Evolutionary conservation across 2,888 invertebrate genomes (phyloP).

Genomic region (Ochropacha duplaris): DNA sequence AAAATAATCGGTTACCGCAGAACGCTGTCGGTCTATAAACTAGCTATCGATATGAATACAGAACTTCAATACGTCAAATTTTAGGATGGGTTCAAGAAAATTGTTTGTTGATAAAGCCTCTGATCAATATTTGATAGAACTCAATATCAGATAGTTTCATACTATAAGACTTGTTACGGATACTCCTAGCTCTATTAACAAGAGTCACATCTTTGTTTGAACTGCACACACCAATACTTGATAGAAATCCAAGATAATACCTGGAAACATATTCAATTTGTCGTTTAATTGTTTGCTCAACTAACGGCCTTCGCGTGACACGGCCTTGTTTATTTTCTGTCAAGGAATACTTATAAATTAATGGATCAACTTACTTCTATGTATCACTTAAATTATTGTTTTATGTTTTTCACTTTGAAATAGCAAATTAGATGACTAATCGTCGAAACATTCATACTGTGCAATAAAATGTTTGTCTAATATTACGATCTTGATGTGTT

Average conservation of each 20-base stretch:
- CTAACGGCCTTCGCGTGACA: constrained; percentile 28
- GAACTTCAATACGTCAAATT: neutral
- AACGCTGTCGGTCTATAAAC: neutral
- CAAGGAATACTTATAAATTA: constrained; percentile 35
- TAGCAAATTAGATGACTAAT: neutral
- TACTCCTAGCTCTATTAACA: neutral
- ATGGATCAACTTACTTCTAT: constrained; percentile 22
- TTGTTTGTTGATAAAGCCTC: neutral
- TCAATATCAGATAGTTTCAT: neutral
- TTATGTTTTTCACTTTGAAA: neutral
- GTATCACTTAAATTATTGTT: neutral
- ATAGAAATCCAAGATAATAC: constrained; percentile 1
- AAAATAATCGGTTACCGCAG: neutral
- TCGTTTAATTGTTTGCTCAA: constrained; percentile 25
- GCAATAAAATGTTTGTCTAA: no score
- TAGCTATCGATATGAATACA: neutral
- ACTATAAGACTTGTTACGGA: neutral
- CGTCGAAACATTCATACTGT: neutral
- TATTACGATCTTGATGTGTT: no score
- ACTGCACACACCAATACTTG: neutral
- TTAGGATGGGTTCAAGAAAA: neutral
- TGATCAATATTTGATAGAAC: neutral
- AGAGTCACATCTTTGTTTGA: neutral
- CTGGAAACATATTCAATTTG: neutral
- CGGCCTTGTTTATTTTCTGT: constrained; percentile 34